A percentile compares a stretch with the other conserved stretches of the same genome.
Evolutionary conservation across 2,797 vertebrate genomes (phyloP).

Genomic region (Paguma larvata): DNA sequence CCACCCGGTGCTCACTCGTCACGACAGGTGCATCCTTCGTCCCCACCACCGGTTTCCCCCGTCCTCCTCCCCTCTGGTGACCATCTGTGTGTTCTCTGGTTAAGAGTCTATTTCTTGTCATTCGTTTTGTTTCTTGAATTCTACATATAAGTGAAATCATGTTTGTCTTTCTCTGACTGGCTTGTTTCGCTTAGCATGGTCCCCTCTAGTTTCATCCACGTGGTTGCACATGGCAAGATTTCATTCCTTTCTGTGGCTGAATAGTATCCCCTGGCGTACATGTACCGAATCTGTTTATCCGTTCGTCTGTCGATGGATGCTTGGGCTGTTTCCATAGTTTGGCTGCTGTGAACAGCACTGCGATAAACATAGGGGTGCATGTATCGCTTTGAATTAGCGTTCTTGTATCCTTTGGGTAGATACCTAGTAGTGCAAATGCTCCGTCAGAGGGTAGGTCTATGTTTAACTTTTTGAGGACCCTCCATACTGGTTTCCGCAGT

Average conservation of each 20-base stretch:
- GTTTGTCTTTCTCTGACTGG: not conserved
- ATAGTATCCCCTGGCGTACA: too few relatives aligned
- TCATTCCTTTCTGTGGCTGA: not conserved
- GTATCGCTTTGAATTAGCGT: not conserved
- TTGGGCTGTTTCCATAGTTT: not conserved
- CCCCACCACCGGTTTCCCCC: not conserved
- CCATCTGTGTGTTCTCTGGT: not conserved
- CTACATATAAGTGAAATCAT: not conserved
- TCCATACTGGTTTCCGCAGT: not conserved
- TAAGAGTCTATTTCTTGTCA: not conserved
- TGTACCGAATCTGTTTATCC: not conserved
- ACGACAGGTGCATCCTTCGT: not conserved
- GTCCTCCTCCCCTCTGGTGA: accelerated
- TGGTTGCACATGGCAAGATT: not conserved
- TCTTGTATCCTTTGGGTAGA: not conserved
- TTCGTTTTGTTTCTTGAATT: not conserved
- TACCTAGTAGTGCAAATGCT: not conserved
- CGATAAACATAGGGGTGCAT: not conserved
- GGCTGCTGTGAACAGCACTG: not conserved
- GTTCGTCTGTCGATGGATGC: accelerated
- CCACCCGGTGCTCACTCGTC: too few relatives aligned
- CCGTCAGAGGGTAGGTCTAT: not conserved
- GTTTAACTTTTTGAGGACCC: not conserved
- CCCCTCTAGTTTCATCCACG: not conserved
- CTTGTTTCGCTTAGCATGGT: not conserved